Evolutionary conservation across 2,113 vertebrate genomes (phyloP), one percentile per base, ranked within the genome.

Genomic region (Sorex araneus): DNA sequence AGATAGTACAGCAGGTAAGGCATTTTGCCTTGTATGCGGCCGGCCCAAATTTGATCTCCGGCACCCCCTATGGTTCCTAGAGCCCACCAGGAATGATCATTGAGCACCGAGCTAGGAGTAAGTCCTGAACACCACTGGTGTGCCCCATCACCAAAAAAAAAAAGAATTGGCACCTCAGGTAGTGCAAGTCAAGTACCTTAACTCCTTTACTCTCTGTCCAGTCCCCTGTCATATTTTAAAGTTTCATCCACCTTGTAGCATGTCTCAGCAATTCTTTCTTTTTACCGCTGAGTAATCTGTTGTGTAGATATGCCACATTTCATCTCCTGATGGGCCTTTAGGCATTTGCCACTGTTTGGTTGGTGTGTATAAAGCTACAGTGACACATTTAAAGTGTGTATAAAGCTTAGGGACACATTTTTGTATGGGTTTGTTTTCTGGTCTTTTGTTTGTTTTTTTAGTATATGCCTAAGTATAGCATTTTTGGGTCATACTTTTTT

Each of bases 371-470:
- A 84, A 66, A 50, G 12, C 27, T 79, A 21, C 88, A 67, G 5
- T 60, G 79, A 69, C 45, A 64, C n/a, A n/a, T n/a, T n/a, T n/a
- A n/a, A n/a, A n/a, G n/a, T n/a, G n/a, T n/a, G n/a, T n/a, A n/a
- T n/a, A n/a, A n/a, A n/a, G n/a, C 76, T 87, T 63, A 75, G 30
- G 8, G 60, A 75, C 32, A 84, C 45, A 63, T 81, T 84, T 93
- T 66, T 84, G 15, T 87, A 19, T 90, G 69, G 60, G 43, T 4
- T 3, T 43, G 45, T 47, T 40, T 40, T 40, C 40, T 40, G 40
- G 27, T 84, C 82, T 93, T 90, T 67, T 15, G 7, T 60, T 71
- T 80, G 40, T 40, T 40, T 93, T n/a, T 90, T 91, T 69, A 57
- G 43, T 77, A 3, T 78, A 47, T 47, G 25, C 45, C 28, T 73